Base-by-base conservation (phyloP, 2,888 invertebrate species). In the Drosophila subsilvestris region DNA sequence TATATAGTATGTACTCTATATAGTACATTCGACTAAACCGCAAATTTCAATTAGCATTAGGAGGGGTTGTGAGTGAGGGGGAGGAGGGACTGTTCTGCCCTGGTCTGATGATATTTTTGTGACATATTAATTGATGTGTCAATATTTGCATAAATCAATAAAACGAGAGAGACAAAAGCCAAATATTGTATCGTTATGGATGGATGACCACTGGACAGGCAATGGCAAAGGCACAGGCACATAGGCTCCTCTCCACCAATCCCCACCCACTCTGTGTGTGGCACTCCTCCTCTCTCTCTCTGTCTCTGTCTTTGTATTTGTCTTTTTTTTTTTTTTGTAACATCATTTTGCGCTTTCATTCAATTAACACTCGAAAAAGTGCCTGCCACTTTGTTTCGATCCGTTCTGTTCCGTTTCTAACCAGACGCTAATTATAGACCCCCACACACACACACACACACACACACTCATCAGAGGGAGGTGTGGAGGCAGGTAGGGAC, bases 381-480 rank as follows among this genome's bases (percentile, higher is more conserved):
- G 66, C 45, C 45, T 60, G 37, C 37, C 20, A 42, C 37, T 45
- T 32, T 20, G 32, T n/a, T 32, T 29, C 20, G 63, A 44, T 27
- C 53, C 58, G 27, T 27, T 27, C 27, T 27, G 27, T 14, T 37
- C 7, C 7, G 14, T 2, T 37, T n/a, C 62, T 71, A 67, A 73
- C 58, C 80, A 74, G 73, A 75, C 83, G 78, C 80, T 85, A 87
- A 83, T 83, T 83, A 82, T 69, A 81, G 68, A 69, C 77, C 68
- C 25, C 79, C 73, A 69, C 63, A 22, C 3, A 3, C 0, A 3
- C 20, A 1, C 3, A 0, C 22, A 3, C 0, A 0, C 63, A 22
- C 79, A 72, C 71, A 68, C 63, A 43, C 29, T 22, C 51, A 18
- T 18, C 14, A 42, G 27, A 14, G 32, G 7, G 3, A 17, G 49